phyloP scores from a whole-genome alignment of 2,888 invertebrate genomes.

The Cordilura impudica region DNA sequence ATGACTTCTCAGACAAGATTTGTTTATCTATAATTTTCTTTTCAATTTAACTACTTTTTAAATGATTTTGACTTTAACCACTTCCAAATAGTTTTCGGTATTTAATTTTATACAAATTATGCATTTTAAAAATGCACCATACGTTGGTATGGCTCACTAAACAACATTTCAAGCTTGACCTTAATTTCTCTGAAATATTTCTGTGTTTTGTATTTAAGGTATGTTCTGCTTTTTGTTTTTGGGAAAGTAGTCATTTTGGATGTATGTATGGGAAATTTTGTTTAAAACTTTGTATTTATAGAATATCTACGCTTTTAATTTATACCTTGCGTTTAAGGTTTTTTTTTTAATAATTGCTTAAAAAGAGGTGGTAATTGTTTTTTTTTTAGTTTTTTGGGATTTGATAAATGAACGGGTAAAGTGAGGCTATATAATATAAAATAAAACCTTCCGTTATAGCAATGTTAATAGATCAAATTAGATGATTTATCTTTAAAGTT shows the following conservation, averaged over 20 bases:
- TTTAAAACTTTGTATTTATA: neutral
- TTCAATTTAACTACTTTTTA: too few species aligned
- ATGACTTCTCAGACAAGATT: too few species aligned
- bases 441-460: neutral
- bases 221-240: too few species aligned
- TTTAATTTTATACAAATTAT: too few species aligned
- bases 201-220: constrained; percentile 6
- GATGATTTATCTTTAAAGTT: neutral
- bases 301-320: too few species aligned
- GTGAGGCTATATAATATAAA: constrained; percentile 12
- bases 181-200: constrained; percentile 53
- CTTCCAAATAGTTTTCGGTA: too few species aligned
- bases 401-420: constrained; percentile 24
- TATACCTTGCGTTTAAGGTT: neutral
- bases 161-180: constrained; percentile 47
- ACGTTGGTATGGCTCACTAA: neutral
- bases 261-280: neutral
- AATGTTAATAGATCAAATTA: constrained; percentile 21
- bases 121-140: neutral
- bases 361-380: constrained; percentile 35
- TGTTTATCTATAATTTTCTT: too few species aligned
- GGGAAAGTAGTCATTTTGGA: neutral
- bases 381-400: too few species aligned
- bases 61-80: too few species aligned
- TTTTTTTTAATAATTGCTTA: constrained; percentile 6